A percentile compares a stretch with the other conserved stretches of the same genome.
These are phyloP conservation scores for Mustela nigripes DNA, from an alignment of 2,113 vertebrate genomes.

Conservation along the genomic window DNA sequence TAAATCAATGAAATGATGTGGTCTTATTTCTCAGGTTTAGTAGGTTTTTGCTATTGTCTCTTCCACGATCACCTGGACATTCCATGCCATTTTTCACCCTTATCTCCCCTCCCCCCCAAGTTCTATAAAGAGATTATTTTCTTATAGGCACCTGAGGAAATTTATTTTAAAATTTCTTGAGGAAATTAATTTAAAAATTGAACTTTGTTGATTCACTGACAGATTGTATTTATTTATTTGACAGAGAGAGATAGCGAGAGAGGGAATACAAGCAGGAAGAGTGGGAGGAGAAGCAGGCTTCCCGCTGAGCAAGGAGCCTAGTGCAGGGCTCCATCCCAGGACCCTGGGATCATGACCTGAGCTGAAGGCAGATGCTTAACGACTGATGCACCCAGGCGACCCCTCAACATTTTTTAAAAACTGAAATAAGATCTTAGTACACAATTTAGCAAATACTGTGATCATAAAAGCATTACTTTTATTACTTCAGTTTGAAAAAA, in stretches of 20 bases:
- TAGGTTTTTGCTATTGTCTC: neutral
- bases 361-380: no score
- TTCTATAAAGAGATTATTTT: conserved; percentile 36
- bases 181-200: neutral
- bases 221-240: no score
- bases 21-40: neutral
- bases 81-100: neutral
- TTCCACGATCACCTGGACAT: neutral
- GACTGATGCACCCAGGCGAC: no score
- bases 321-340: no score
- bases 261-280: no score
- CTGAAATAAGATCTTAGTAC: no score
- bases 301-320: no score
- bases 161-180: neutral
- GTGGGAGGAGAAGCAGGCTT: no score
- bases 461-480: conserved; percentile 9
- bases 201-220: neutral
- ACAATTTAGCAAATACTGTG: no score
- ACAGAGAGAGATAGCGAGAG: no score
- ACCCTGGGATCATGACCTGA: no score
- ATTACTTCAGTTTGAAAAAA: conserved; percentile 45
- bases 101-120: neutral
- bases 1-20: neutral
- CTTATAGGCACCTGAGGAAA: neutral
- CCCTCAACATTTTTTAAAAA: no score